phyloP scores from a whole-genome alignment of 2,888 invertebrate genomes.

The Ceriagrion tenellum region DNA sequence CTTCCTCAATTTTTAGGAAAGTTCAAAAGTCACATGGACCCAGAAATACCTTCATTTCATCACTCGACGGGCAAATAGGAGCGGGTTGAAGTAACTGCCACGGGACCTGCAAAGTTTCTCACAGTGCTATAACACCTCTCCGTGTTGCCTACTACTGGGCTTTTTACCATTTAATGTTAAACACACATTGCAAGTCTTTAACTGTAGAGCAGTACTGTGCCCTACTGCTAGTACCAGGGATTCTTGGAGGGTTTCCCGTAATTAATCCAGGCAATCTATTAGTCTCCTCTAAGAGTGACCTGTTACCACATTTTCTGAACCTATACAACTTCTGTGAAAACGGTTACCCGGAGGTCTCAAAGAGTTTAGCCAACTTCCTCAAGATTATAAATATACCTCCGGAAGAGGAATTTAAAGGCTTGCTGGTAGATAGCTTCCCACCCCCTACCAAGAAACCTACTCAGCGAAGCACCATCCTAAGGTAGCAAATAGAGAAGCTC shows the following conservation, averaged over 20 bases:
- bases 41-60: neutral
- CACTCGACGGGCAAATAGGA: neutral
- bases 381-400: neutral
- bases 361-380: neutral
- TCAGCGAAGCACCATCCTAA: neutral
- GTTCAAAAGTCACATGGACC: conserved; percentile 1
- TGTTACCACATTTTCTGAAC: neutral
- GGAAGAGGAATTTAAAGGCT: neutral
- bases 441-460: neutral
- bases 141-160: neutral
- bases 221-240: neutral
- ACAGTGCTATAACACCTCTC: neutral
- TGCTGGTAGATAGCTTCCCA: neutral
- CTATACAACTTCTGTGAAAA: neutral
- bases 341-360: neutral
- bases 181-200: neutral
- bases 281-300: neutral
- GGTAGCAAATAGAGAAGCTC: too few relatives aligned
- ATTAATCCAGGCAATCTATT: neutral
- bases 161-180: neutral
- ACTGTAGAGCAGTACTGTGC: neutral
- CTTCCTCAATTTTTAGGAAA: conserved; percentile 21
- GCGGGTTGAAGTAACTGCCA: neutral
- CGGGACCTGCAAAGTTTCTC: neutral
- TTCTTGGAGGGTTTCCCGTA: neutral